Evolutionary conservation across 2,113 vertebrate species (phyloP).

Genomic region (Marmota monax): DNA sequence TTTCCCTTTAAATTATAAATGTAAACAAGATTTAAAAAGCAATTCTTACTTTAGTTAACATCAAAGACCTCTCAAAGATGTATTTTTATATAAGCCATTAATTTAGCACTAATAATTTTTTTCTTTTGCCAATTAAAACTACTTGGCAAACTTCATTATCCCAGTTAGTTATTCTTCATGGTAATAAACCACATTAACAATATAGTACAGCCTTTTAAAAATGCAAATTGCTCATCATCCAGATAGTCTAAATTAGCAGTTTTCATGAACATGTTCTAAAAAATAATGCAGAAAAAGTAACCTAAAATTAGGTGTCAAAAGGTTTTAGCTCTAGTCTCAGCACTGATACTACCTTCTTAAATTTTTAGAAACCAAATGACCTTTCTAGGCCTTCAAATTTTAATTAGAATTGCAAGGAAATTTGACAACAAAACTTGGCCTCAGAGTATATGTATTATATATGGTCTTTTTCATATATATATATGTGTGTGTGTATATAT

Average conservation of each 20-base stretch:
- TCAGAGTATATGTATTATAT: not conserved
- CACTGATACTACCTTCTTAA: not conserved
- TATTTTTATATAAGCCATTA: constrained; percentile 36
- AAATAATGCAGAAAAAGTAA: not conserved
- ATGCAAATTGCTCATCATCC: not conserved
- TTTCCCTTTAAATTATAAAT: not conserved
- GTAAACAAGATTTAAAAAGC: not conserved
- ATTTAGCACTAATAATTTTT: constrained; percentile 14
- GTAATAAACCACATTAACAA: constrained; percentile 25
- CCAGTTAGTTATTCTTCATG: constrained; percentile 10
- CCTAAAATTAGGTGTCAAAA: not conserved
- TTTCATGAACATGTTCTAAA: not conserved
- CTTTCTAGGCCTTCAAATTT: not conserved
- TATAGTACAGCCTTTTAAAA: not conserved
- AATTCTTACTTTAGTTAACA: constrained; percentile 38
- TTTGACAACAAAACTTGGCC: not conserved
- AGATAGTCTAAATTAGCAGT: not conserved
- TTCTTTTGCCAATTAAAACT: constrained; percentile 45
- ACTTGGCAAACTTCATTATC: constrained; percentile 13
- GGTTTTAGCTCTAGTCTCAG: not conserved
- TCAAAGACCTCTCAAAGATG: not conserved
- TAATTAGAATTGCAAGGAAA: not conserved
- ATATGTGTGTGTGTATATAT: not conserved
- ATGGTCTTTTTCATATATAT: not conserved
- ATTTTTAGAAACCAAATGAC: not conserved